Conservation (phyloP, 1,140 invertebrate genomes). For the Coelopa frigida region DNA sequence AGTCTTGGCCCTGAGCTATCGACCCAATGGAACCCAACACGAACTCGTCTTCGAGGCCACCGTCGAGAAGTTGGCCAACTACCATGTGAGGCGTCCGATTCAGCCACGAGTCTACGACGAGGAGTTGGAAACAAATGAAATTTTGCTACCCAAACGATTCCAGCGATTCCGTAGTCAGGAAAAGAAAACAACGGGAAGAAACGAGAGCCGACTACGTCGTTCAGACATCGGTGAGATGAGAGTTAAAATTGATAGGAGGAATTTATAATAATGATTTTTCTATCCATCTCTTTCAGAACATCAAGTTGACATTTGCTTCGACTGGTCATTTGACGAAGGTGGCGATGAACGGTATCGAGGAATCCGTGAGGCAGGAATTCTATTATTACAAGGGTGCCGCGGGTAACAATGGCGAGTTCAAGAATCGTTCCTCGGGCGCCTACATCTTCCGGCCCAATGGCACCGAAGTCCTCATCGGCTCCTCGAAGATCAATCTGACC, state of each 20-base stretch:
- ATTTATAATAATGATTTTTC: background rate
- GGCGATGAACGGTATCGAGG: conserved; percentile 38
- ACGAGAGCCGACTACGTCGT: conserved; percentile 5
- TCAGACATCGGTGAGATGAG: conserved; percentile 11
- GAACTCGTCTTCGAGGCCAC: conserved; percentile 14
- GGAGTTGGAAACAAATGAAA: background rate
- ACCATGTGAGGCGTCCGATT: conserved; percentile 32
- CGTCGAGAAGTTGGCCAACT: conserved; percentile 10
- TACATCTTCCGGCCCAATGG: conserved; percentile 77
- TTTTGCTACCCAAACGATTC: background rate
- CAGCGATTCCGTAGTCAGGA: background rate
- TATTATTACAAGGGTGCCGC: conserved; percentile 64
- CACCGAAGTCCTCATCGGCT: conserved; percentile 34
- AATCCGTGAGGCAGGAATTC: conserved; percentile 60
- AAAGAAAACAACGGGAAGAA: background rate
- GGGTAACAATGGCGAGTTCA: conserved; percentile 52
- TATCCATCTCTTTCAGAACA: conserved; percentile 6
- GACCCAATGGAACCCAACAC: background rate
- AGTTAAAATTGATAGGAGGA: background rate
- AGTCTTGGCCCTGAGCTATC: conserved; percentile 3
- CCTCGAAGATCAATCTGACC: conserved; percentile 45
- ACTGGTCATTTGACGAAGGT: conserved; percentile 51
- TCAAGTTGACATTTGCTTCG: conserved; percentile 50
- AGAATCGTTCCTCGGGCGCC: conserved; percentile 67
- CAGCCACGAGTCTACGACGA: conserved; percentile 17